These are phyloP conservation scores for Thunnus maccoyii DNA, from an alignment of 2,113 vertebrate genomes.

Conservation along the genomic window DNA sequence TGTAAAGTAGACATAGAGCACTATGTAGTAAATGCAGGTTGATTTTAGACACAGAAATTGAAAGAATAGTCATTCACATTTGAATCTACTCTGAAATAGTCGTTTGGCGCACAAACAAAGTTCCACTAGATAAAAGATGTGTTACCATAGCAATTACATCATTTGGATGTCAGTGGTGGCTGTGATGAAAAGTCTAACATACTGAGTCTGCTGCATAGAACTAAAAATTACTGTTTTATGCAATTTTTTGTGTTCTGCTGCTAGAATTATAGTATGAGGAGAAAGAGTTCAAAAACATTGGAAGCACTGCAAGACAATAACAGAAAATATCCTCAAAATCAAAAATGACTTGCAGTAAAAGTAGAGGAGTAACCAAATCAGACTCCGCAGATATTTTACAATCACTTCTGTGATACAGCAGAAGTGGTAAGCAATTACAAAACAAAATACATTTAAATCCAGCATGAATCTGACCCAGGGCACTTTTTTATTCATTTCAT, in stretches of 20 bases:
- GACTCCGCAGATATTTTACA: constrained; percentile 1
- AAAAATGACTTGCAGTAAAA: constrained; percentile 31
- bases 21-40: background rate
- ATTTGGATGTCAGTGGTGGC: constrained; percentile 17
- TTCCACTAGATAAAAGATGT: constrained; percentile 8
- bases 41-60: background rate
- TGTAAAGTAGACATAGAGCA: background rate
- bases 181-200: constrained; percentile 11
- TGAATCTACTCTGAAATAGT: constrained; percentile 7
- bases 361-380: background rate
- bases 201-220: constrained; percentile 2
- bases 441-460: constrained; percentile 23
- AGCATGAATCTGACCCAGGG: background rate
- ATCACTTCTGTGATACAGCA: constrained; percentile 13
- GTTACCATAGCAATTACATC: constrained; percentile 46
- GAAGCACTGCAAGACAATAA: constrained; percentile 17
- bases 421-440: background rate
- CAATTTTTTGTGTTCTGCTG: constrained; percentile 1
- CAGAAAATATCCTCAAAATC: constrained; percentile 25
- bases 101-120: background rate
- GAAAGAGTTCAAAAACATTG: background rate
- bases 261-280: background rate
- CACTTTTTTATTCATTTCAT: too few relatives aligned
- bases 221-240: background rate
- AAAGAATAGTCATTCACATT: constrained; percentile 1